Evolutionary conservation across 2,797 vertebrate species (phyloP).

Genomic region (Melanotaenia maccullochi): DNA sequence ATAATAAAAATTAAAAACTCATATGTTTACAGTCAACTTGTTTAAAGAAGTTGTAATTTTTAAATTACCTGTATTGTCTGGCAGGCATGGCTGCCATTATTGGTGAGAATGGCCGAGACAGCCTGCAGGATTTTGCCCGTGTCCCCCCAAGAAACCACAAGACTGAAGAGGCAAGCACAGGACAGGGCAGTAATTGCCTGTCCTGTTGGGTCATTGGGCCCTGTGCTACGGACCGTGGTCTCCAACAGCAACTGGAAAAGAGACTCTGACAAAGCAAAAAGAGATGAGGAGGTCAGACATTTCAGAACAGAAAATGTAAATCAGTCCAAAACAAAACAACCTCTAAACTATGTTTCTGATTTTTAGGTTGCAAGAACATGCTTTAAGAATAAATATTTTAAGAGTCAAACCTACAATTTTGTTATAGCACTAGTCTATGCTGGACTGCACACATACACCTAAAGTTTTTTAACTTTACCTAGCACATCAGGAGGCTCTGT

Average conservation of each 20-base stretch:
- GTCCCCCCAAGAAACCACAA: conserved; percentile 98
- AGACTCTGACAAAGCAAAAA: conserved; percentile 84
- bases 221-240: conserved; percentile 96
- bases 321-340: background rate
- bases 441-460: background rate
- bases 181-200: conserved; percentile 96
- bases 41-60: background rate
- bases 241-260: conserved; percentile 97
- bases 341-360: background rate
- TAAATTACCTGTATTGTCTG: conserved; percentile 93
- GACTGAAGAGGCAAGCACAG: conserved; percentile 98
- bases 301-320: conserved; percentile 7
- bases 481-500: conserved; percentile 97
- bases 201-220: conserved; percentile 94
- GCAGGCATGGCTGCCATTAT: conserved; percentile 98
- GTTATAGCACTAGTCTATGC: background rate
- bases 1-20: background rate
- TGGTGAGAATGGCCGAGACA: conserved; percentile 97
- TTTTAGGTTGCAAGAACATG: background rate
- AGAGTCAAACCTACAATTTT: conserved; percentile 5
- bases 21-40: background rate
- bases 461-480: conserved; percentile 80
- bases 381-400: conserved; percentile 1
- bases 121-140: conserved; percentile 97
- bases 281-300: background rate